Evolutionary conservation across 2,888 invertebrate genomes (phyloP).

Genomic region (Lochmaea capreae): DNA sequence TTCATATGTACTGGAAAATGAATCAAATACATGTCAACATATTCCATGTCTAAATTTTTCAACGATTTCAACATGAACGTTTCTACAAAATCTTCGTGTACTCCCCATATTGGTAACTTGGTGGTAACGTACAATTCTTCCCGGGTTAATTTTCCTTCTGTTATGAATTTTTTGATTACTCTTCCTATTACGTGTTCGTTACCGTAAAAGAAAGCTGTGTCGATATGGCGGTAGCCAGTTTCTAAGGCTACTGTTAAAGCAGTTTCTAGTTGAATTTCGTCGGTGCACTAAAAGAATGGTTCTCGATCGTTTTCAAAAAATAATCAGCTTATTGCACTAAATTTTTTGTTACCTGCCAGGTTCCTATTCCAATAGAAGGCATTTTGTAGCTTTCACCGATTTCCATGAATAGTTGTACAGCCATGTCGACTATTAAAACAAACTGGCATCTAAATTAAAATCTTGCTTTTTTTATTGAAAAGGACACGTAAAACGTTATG

Average conservation of each 20-base stretch:
- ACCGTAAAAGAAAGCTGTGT: slow-evolving; percentile 79
- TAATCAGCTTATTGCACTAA: too few species aligned
- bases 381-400: too few species aligned
- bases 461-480: too few species aligned
- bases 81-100: slow-evolving; percentile 12
- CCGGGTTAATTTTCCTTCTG: slow-evolving; percentile 70
- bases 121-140: slow-evolving; percentile 86
- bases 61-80: slow-evolving; percentile 46
- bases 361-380: too few species aligned
- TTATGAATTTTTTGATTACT: slow-evolving; percentile 69
- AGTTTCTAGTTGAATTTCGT: slow-evolving; percentile 59
- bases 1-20: slow-evolving; percentile 50
- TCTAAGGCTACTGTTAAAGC: slow-evolving; percentile 77
- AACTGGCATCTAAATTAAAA: too few species aligned
- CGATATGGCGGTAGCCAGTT: slow-evolving; percentile 84
- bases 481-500: too few species aligned
- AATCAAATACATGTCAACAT: slow-evolving; percentile 54
- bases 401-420: too few species aligned
- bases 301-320: too few species aligned
- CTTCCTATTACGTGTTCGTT: slow-evolving; percentile 73
- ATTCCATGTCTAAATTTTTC: slow-evolving; percentile 49
- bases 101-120: slow-evolving; percentile 76
- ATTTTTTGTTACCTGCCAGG: too few species aligned
- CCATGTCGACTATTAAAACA: too few species aligned
- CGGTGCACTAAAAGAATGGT: too few species aligned